These are phyloP conservation scores for Bicyclus anynana DNA, from an alignment of 1,140 invertebrate genomes.

Conservation along the genomic window DNA sequence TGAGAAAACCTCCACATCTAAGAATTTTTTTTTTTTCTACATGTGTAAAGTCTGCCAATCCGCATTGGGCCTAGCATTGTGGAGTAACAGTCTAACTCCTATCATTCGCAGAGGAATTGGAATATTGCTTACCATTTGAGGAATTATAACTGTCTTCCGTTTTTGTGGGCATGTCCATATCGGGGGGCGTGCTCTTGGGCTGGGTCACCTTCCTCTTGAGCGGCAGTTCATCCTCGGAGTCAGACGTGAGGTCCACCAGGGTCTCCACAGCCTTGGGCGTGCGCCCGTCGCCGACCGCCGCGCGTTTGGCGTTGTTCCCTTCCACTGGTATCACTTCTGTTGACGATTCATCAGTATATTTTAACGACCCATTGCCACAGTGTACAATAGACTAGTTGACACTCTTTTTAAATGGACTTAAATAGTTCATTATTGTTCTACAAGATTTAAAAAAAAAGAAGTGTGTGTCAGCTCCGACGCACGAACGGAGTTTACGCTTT, in stretches of 20 bases:
- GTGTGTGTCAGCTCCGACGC: too few relatives aligned
- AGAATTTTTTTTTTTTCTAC: too few relatives aligned
- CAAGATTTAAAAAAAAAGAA: too few relatives aligned
- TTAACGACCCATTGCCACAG: too few relatives aligned
- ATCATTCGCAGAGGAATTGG: neutral
- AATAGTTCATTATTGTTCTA: too few relatives aligned
- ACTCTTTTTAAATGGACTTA: too few relatives aligned
- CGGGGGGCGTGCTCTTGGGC: slow-evolving; percentile 43
- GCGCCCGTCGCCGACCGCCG: slow-evolving; percentile 52
- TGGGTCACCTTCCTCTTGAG: slow-evolving; percentile 65
- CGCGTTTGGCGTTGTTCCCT: slow-evolving; percentile 49
- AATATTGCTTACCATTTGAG: slow-evolving; percentile 42
- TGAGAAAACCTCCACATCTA: too few relatives aligned
- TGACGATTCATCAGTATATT: slow-evolving; percentile 4
- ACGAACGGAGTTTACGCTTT: too few relatives aligned
- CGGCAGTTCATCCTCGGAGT: slow-evolving; percentile 71
- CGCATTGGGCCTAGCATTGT: too few relatives aligned
- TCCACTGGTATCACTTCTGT: slow-evolving; percentile 72
- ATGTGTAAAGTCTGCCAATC: too few relatives aligned
- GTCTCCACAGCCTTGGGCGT: slow-evolving; percentile 51
- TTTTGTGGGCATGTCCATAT: slow-evolving; percentile 33
- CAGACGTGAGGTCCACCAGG: slow-evolving; percentile 69
- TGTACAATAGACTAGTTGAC: too few relatives aligned
- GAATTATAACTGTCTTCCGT: slow-evolving; percentile 49
- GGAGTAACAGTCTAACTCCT: too few relatives aligned